Conservation (phyloP, 2,888 invertebrate species). For the Trachelus tabidus region DNA sequence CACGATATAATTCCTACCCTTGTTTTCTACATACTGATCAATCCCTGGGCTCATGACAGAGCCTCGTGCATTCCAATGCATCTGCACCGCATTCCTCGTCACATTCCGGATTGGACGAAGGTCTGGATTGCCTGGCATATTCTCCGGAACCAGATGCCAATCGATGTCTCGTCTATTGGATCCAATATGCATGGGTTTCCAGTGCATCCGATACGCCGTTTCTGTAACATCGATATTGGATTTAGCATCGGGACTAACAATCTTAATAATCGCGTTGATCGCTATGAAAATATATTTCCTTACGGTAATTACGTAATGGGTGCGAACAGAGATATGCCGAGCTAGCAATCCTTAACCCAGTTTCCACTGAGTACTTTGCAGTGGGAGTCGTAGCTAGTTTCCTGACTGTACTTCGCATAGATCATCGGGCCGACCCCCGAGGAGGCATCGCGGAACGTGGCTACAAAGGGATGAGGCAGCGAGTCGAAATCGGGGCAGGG, state of each 20-base stretch:
- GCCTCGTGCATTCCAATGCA: neutral
- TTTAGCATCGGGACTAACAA: neutral
- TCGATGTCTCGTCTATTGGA: neutral
- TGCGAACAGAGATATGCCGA: neutral
- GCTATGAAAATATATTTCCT: neutral
- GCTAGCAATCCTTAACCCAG: neutral
- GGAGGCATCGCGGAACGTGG: neutral
- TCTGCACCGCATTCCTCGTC: neutral
- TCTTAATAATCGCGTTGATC: neutral
- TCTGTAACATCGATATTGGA: neutral
- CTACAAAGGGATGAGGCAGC: neutral
- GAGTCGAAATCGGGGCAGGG: neutral
- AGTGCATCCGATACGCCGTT: neutral
- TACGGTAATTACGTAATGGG: neutral
- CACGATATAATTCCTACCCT: neutral
- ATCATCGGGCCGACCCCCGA: neutral
- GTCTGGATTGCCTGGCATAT: neutral
- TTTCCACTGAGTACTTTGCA: neutral
- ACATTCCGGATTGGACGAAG: neutral
- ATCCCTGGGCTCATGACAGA: neutral
- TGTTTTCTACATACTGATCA: neutral
- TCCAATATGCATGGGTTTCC: neutral
- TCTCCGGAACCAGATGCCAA: neutral
- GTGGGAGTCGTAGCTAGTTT: neutral
- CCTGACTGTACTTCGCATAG: slow-evolving; percentile 1